Base-by-base conservation (phyloP, 1,140 invertebrate genomes). In the Brevipalpus yothersi region DNA sequence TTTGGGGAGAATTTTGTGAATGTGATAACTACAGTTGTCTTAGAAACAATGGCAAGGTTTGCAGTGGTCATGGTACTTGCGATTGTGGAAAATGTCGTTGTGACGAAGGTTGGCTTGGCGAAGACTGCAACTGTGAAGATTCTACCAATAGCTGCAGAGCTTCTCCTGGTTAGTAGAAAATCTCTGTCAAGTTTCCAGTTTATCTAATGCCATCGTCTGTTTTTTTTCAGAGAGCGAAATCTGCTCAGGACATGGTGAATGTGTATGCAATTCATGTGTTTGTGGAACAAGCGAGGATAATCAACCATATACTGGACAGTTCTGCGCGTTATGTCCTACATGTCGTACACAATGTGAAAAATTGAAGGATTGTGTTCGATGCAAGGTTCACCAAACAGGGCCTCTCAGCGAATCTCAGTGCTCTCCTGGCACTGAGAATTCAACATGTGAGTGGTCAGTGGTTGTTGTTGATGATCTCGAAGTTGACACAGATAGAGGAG, bases 291-390 rank as follows among this genome's bases (percentile, higher is more conserved):
- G 56, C 21, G 56, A 57, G 13, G 49, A 51, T 7, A 19, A 19
- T 17, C 49, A 51, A 17, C 49, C 49, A 10, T 57, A 57, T n/a
- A 42, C 56, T 21, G 56, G 56, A 10, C 40, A 21, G 42, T 57
- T 57, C 43, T 99, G 95, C 72, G 87, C 97, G 67, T 86, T 89
- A 63, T 97, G 93, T 69, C 84, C 88, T 4, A 87, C 84, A 0
- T 94, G 90, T 71, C 81, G 82, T 7, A 82, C 81, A 21, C 80
- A 83, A 31, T 95, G 94, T 69, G 77, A 81, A 21, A 85, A 93
- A 66, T 80, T 91, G 65, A 85, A 83, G 68, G 78, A 82, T 47
- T 98, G 94, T 72, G 90, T 97, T n/a, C 81, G 92, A 71, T 98
- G 93, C 69, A 79, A 83, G 69, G 81, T 83, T 63, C 89, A 89